Evolutionary conservation across 2,113 vertebrate genomes (phyloP), one percentile per base, ranked within the genome.

Genomic region (Callithrix jacchus): DNA sequence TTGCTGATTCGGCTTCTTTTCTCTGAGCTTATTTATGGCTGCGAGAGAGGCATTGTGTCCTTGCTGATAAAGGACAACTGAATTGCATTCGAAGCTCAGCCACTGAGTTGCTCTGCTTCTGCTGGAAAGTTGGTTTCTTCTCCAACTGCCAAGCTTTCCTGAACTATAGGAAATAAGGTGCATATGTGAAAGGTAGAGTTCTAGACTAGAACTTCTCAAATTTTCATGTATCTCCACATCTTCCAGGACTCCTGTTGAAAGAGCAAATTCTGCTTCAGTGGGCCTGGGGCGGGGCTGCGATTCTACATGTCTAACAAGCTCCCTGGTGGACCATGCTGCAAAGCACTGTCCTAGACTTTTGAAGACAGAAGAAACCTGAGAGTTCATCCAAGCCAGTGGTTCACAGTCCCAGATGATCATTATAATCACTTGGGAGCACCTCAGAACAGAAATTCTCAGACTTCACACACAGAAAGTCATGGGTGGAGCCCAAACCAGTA

Each of bases 1-100:
- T 97, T 96, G 98, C 88, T 97, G 97, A 96, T 49, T 70, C 21
- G 35, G 56, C 96, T 97, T 96, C 76, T 97, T 97, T 95, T 83
- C 77, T 58, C 64, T 8, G 37, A 82, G 73, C 88, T 96, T 96
- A 96, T 98, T 98, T 97, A 96, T 80, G 95, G 82, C 83, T 8
- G 6, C 23, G 45, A 88, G 77, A 95, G 95, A 97, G 80, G 61
- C 79, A 54, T 74, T 73, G 73, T 96, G 85, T 97, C 96, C 92
- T 97, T 96, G 96, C 91, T 94, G 88, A 96, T 71, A 94, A 93
- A 97, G 93, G 79, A 85, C 93, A 82, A 74, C 73, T 5, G 12
- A 14, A 92, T n/a, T 93, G 49, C 68, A 81, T 91, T 90, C 56
- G 20, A 74, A 37, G 73, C 93, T 95, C 45, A 77, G 89, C 68